Base-by-base conservation (phyloP, 2,113 vertebrate species). In the Corynorhinus townsendii region DNA sequence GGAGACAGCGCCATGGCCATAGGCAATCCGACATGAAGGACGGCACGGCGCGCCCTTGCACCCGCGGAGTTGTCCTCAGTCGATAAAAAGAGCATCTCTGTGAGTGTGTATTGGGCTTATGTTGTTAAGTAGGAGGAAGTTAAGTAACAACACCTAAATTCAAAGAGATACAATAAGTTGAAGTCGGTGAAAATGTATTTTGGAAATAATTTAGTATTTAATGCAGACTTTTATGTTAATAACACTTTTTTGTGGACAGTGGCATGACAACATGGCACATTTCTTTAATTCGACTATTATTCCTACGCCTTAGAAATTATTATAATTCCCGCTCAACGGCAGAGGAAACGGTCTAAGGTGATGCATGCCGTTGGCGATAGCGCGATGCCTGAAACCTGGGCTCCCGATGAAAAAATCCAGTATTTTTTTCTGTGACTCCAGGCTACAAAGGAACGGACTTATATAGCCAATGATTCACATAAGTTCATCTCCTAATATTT, bases 281-380 rank as follows among this genome's bases (percentile, higher is more conserved):
- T 81, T 66, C 86, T 59, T 91, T 75, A 88, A 88, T 90, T 96
- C 52, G 69, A 49, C n/a, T 56, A 10, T 84, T 92, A 59, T 69
- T 91, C n/a, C 19, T 90, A 7, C n/a, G 35, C 91, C 7, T 72
- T 80, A 91, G 40, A 93, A 66, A 80, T 95, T 35, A 72, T 86
- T 84, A 79, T 85, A 52, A 72, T 40, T 10, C 16, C 28, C 62
- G 43, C 76, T 87, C 66, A 79, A 14, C 6, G 45, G 20, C 35
- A 95, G 33, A 86, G 33, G 68, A 76, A 92, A 93, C 11, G 77
- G 19, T 94, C 56, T 49, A 38, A 87, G 91, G 45, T 66, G 49
- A 86, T 19, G 30, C 5, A 30, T 56, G 56, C 0, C 33, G 69
- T 24, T 59, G 38, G 49, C 33, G 17, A 9, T 17, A 73, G 40